Percentiles rank a stretch among this genome's conserved stretches.
These are phyloP conservation scores for Phocoena phocoena DNA, from an alignment of 2,113 vertebrate species.

Conservation along the genomic window DNA sequence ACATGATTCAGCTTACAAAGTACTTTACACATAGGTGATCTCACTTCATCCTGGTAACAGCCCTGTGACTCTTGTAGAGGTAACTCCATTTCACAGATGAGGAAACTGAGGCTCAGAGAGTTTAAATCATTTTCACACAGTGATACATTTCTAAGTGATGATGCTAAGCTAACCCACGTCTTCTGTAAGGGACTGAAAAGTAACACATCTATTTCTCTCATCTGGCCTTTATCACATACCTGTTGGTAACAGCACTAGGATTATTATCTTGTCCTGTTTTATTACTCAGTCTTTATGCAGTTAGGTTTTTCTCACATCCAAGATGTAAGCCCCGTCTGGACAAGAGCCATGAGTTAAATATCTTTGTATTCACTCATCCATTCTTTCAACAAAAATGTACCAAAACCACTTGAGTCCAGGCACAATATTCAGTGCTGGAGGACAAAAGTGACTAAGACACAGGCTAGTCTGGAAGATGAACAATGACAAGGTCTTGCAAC, in stretches of 20 bases:
- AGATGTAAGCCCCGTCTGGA: background rate
- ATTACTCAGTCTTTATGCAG: background rate
- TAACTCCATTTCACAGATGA: constrained; percentile 4
- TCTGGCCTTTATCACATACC: background rate
- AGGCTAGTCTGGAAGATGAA: background rate
- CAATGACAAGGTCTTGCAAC: background rate
- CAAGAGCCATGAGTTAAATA: background rate
- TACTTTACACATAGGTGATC: background rate
- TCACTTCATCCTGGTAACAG: background rate
- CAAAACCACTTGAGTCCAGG: background rate
- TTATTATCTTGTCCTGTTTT: background rate
- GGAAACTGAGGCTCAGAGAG: background rate
- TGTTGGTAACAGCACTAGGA: background rate
- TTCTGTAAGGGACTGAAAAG: background rate
- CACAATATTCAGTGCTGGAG: background rate
- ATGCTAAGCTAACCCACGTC: background rate
- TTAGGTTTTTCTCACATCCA: background rate
- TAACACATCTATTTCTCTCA: background rate
- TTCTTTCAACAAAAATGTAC: background rate
- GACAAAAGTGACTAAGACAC: background rate
- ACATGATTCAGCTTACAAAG: background rate
- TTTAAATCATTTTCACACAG: background rate
- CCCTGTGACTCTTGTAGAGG: background rate
- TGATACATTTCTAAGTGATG: background rate
- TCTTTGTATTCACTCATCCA: background rate